phyloP scores from a whole-genome alignment of 2,888 invertebrate species.

The Thecocarcelia acutangulata region DNA sequence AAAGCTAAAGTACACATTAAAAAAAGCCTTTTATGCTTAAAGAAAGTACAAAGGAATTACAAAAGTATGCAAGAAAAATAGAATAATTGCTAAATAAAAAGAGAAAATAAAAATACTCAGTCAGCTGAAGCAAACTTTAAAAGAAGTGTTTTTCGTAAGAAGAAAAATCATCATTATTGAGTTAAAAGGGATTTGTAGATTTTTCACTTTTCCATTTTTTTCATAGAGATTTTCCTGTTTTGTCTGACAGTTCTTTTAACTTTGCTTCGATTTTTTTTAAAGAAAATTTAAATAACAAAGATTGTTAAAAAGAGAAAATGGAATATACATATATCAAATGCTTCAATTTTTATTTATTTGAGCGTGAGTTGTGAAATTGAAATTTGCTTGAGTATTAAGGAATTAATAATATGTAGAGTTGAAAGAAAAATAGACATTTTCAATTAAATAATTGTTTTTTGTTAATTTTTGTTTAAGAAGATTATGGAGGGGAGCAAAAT shows the following conservation, averaged over 20 bases:
- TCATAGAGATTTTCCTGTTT: background rate
- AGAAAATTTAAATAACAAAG: slow-evolving; percentile 17
- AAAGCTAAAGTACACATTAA: background rate
- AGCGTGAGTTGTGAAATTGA: background rate
- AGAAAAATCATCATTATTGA: slow-evolving; percentile 41
- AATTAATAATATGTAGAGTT: slow-evolving; percentile 8
- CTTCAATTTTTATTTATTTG: background rate
- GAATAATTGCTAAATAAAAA: slow-evolving; percentile 16
- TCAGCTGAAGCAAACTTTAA: slow-evolving; percentile 34
- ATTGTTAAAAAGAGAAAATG: background rate
- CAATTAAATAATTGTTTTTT: slow-evolving; percentile 16
- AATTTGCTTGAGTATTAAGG: background rate
- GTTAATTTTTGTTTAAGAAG: background rate
- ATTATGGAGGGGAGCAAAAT: background rate
- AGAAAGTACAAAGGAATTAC: slow-evolving; percentile 40
- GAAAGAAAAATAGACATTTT: background rate
- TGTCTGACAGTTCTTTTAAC: slow-evolving; percentile 2
- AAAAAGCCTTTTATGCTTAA: slow-evolving; percentile 38
- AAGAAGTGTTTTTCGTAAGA: slow-evolving; percentile 13
- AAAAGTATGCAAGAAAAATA: slow-evolving; percentile 19
- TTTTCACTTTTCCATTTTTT: slow-evolving; percentile 10
- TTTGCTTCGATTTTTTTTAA: slow-evolving; percentile 12
- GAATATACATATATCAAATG: background rate
- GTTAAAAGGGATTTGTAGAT: slow-evolving; percentile 34
- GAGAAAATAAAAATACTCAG: background rate